Evolutionary conservation across 2,888 invertebrate species (phyloP).

Genomic region (Drosophila paucipuncta): DNA sequence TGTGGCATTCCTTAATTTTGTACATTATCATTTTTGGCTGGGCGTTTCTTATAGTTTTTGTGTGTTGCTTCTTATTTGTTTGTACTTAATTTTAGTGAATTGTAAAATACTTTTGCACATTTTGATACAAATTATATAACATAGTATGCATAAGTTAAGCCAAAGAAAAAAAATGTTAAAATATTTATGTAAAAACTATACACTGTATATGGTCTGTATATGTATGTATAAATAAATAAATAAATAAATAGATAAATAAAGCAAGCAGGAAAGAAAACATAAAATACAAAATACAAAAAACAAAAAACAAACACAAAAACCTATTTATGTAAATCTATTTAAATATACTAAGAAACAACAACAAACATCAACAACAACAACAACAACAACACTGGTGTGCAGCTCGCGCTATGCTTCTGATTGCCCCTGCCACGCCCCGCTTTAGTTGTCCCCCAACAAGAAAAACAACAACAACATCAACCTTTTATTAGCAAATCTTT

Average conservation of each 20-base stretch:
- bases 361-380: conserved; percentile 30
- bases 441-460: conserved; percentile 40
- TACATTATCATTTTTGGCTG: conserved; percentile 62
- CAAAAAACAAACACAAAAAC: conserved; percentile 45
- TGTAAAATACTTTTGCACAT: conserved; percentile 74
- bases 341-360: conserved; percentile 44
- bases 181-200: conserved; percentile 56
- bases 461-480: conserved; percentile 36
- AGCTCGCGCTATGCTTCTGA: conserved; percentile 71
- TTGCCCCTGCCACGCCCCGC: conserved; percentile 60
- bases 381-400: conserved; percentile 66
- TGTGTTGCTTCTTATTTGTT: conserved; percentile 61
- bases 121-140: conserved; percentile 63
- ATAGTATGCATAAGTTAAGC: conserved; percentile 84
- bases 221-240: conserved; percentile 22
- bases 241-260: conserved; percentile 23
- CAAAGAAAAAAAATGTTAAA: conserved; percentile 82
- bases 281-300: conserved; percentile 60
- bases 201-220: conserved; percentile 14
- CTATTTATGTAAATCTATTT: conserved; percentile 62
- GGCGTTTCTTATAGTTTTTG: conserved; percentile 44
- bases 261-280: conserved; percentile 73
- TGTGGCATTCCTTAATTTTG: conserved; percentile 50
- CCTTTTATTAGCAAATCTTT: conserved; percentile 75
- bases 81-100: conserved; percentile 73